Evolutionary conservation across 2,113 vertebrate genomes (phyloP), one percentile per base, ranked within the genome.

Genomic region (Probosciger aterrimus): DNA sequence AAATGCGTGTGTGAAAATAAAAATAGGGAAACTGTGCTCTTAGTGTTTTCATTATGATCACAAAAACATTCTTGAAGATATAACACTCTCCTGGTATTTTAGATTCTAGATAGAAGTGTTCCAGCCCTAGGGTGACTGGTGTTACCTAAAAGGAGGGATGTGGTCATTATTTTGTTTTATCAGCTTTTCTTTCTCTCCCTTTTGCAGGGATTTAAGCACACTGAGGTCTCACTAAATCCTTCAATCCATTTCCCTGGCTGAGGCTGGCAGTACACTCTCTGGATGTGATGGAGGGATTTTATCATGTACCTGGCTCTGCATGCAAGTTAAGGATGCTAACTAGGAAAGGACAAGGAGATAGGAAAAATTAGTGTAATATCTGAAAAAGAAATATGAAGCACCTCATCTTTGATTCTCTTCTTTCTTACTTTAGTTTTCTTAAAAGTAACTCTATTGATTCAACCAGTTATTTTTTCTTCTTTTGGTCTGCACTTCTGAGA

Each of bases 141-240:
- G 24, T 81, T 79, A 69, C 73, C 62, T 75, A 81, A 49, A 53
- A 81, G 57, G 65, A 82, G n/a, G 23, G 44, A 62, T 84, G 41
- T 63, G n/a, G 41, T 73, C 77, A 77, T 92, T 92, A 79, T 79
- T 93, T 83, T 77, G 46, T 83, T 96, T 94, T 91, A 76, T 84
- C 69, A 82, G 41, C 55, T 82, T 82, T 93, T 52, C 10, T 31
- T 86, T 89, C 50, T 62, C 28, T 81, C 33, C 20, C 14, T 75
- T 91, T 86, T 71, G 11, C n/a, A 62, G 28, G n/a, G 62, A 55
- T 91, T 84, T 93, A 77, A 82, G 52, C 25, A 57, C 27, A 13
- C 27, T 77, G 41, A 52, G 49, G 28, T 74, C 55, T 85, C 18
- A 5, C 43, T 84, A 82, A 85, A 88, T 86, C 35, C 55, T 86